These are phyloP conservation scores for Xylota sylvarum DNA, from an alignment of 2,888 invertebrate species.

Conservation along the genomic window DNA sequence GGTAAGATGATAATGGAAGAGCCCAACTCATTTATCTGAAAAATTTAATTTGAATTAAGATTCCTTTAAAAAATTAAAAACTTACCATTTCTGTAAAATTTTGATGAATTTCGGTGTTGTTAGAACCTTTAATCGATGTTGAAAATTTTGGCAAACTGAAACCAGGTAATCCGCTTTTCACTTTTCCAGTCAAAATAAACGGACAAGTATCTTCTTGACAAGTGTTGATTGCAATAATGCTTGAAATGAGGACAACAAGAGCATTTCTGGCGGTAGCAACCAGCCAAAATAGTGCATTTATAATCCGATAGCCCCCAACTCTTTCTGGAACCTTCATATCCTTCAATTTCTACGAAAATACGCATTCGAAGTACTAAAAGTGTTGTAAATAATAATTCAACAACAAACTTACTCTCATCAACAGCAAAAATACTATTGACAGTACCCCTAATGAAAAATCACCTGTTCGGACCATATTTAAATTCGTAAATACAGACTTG, in stretches of 20 bases:
- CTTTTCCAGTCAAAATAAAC: constrained; percentile 91
- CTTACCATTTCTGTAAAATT: constrained; percentile 82
- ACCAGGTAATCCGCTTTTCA: constrained; percentile 89
- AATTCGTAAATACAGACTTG: constrained; percentile 88
- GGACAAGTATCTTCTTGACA: constrained; percentile 85
- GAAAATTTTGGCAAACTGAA: constrained; percentile 90
- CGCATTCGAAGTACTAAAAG: background rate
- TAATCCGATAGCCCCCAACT: constrained; percentile 81
- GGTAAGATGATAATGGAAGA: constrained; percentile 94
- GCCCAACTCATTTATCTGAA: constrained; percentile 90
- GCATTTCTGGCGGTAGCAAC: constrained; percentile 94
- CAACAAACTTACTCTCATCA: constrained; percentile 89
- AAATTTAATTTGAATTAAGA: background rate
- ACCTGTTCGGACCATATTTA: constrained; percentile 88
- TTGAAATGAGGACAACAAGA: constrained; percentile 88
- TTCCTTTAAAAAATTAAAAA: background rate
- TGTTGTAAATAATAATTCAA: background rate
- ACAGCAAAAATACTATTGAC: constrained; percentile 90
- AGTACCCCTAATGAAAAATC: constrained; percentile 90
- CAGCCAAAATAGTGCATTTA: constrained; percentile 90
- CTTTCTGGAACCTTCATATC: constrained; percentile 78
- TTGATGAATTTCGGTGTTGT: constrained; percentile 81
- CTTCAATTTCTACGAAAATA: constrained; percentile 80
- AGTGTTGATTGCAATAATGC: constrained; percentile 89
- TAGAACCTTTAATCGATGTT: constrained; percentile 85